These are phyloP conservation scores for Acronicta leporina DNA, from an alignment of 2,888 invertebrate species.

Conservation along the genomic window DNA sequence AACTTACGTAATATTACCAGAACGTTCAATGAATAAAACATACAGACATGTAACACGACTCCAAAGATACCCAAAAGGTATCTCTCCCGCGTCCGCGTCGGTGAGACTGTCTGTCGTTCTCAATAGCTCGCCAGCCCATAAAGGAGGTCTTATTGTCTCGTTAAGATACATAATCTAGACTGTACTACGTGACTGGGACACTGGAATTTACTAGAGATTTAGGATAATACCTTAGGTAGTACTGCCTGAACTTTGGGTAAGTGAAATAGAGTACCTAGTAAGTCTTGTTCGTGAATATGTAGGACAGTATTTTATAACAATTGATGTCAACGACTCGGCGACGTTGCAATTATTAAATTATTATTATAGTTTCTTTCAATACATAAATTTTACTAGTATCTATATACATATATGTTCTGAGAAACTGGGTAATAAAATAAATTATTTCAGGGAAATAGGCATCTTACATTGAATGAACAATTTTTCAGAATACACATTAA, in stretches of 20 bases:
- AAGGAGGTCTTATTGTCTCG: slow-evolving; percentile 40
- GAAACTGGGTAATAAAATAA: background rate
- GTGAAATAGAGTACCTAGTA: background rate
- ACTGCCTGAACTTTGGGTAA: slow-evolving; percentile 11
- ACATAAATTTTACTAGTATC: background rate
- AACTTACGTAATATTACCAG: slow-evolving; percentile 38
- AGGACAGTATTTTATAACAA: too few relatives aligned
- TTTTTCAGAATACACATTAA: background rate
- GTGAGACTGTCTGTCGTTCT: slow-evolving; percentile 16
- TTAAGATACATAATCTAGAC: slow-evolving; percentile 43
- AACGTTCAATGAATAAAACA: slow-evolving; percentile 46
- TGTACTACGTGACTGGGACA: slow-evolving; percentile 27
- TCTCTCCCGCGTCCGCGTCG: slow-evolving; percentile 2
- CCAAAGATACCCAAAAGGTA: slow-evolving; percentile 15
- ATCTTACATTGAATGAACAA: background rate
- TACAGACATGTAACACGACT: slow-evolving; percentile 33
- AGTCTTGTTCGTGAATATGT: background rate
- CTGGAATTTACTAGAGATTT: slow-evolving; percentile 17
- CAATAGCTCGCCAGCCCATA: slow-evolving; percentile 34
- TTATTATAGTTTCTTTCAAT: too few relatives aligned
- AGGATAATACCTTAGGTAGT: slow-evolving; percentile 6
- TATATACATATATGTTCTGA: background rate
- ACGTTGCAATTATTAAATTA: too few relatives aligned
- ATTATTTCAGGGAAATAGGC: background rate
- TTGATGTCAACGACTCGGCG: too few relatives aligned